A percentile compares a stretch with the other conserved stretches of the same genome.
Evolutionary conservation across 2,113 vertebrate genomes (phyloP).

Genomic region (Chinchilla lanigera): DNA sequence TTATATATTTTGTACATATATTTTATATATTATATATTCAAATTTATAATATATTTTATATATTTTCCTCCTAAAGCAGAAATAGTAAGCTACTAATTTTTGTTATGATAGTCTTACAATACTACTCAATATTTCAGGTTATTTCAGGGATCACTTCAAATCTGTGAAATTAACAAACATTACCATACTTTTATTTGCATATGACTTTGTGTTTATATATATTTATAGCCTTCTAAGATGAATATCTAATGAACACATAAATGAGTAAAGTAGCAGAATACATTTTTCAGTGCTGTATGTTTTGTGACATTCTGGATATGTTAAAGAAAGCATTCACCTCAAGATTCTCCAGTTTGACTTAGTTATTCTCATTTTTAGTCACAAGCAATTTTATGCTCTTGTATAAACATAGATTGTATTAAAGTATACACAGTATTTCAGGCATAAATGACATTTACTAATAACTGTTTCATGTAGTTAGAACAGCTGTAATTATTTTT

Average conservation of each 20-base stretch:
- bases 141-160: not conserved
- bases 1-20: not conserved
- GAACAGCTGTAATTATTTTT: conserved; percentile 33
- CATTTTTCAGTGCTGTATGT: not conserved
- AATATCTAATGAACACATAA: not conserved
- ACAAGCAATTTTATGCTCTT: not conserved
- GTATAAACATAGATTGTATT: not conserved
- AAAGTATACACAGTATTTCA: conserved; percentile 24
- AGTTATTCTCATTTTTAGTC: not conserved
- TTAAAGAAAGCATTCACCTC: not conserved
- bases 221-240: not conserved
- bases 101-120: not conserved
- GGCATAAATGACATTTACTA: not conserved
- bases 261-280: not conserved
- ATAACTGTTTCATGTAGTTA: not conserved
- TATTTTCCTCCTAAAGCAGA: not conserved
- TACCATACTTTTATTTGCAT: not conserved
- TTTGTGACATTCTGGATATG: not conserved
- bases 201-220: not conserved
- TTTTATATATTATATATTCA: too few species aligned
- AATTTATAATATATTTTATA: too few species aligned
- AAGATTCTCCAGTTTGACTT: not conserved
- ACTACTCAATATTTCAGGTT: not conserved
- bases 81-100: not conserved
- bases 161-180: not conserved